Evolutionary conservation across 2,113 vertebrate genomes (phyloP).

Genomic region (Rhipidura dahli): DNA sequence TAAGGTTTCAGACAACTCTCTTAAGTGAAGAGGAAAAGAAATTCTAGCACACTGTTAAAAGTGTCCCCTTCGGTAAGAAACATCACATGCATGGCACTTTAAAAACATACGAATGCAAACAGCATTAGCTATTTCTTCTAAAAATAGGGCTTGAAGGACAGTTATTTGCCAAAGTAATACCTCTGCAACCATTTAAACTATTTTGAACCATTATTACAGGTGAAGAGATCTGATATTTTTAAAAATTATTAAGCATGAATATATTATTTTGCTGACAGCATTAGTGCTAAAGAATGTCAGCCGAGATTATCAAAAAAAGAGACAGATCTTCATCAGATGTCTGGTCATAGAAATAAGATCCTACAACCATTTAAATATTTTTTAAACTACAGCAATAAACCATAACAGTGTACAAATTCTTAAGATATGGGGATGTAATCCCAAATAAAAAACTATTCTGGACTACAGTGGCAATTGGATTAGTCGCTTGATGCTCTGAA

Average conservation of each 20-base stretch:
- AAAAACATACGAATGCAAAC: not conserved
- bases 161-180: not conserved
- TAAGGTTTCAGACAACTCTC: not conserved
- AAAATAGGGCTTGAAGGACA: not conserved
- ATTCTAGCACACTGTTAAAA: not conserved
- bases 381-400: not conserved
- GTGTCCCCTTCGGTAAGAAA: not conserved
- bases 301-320: not conserved
- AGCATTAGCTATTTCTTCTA: not conserved
- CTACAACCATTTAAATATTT: not conserved
- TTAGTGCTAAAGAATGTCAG: not conserved
- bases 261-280: not conserved
- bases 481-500: not conserved
- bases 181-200: not conserved
- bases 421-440: not conserved
- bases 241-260: not conserved
- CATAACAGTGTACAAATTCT: not conserved
- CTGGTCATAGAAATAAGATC: not conserved
- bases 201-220: not conserved
- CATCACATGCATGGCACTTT: fast-evolving
- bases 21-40: not conserved
- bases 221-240: not conserved
- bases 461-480: not conserved
- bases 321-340: not conserved
- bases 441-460: not conserved